phyloP scores from a whole-genome alignment of 53 echinoderm and acorn worm genomes.

The Crossaster papposus region DNA sequence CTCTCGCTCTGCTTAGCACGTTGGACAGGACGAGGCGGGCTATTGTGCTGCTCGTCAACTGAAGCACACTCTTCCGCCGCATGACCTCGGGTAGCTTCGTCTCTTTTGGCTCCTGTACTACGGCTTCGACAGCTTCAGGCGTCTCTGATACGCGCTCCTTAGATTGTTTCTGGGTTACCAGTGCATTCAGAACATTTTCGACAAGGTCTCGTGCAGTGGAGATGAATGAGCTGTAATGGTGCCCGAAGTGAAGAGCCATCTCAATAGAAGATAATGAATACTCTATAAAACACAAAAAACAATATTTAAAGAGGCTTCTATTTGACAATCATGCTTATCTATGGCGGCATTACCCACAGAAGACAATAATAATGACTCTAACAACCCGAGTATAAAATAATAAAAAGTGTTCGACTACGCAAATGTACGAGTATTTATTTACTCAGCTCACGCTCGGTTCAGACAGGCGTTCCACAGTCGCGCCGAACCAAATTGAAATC shows the following conservation, averaged over 20 bases:
- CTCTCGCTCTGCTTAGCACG: slow-evolving; percentile 16
- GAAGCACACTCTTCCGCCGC: slow-evolving; percentile 34
- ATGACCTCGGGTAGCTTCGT: slow-evolving; percentile 39
- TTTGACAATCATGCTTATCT: too few relatives aligned
- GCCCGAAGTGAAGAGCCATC: slow-evolving; percentile 32
- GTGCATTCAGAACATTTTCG: slow-evolving; percentile 27
- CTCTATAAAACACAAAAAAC: background rate
- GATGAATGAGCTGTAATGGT: slow-evolving; percentile 29
- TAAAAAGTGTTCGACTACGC: too few relatives aligned
- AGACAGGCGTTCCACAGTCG: too few relatives aligned
- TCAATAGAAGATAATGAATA: slow-evolving; percentile 24
- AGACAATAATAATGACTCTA: too few relatives aligned
- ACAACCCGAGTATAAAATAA: too few relatives aligned
- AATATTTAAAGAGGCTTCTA: background rate
- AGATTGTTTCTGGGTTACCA: slow-evolving; percentile 8
- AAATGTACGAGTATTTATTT: too few relatives aligned
- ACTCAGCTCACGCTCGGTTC: too few relatives aligned
- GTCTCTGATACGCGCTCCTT: background rate
- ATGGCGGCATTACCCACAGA: too few relatives aligned
- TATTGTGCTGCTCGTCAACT: slow-evolving; percentile 32
- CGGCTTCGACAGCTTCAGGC: background rate
- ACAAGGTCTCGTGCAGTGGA: slow-evolving; percentile 43
- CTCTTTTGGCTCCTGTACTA: background rate
- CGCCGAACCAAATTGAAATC: too few relatives aligned
- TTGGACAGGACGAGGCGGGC: slow-evolving; percentile 39